Evolutionary conservation across 2,797 vertebrate genomes (phyloP), one percentile per base, ranked within the genome.

Genomic region (Neopelma chrysocephalum): DNA sequence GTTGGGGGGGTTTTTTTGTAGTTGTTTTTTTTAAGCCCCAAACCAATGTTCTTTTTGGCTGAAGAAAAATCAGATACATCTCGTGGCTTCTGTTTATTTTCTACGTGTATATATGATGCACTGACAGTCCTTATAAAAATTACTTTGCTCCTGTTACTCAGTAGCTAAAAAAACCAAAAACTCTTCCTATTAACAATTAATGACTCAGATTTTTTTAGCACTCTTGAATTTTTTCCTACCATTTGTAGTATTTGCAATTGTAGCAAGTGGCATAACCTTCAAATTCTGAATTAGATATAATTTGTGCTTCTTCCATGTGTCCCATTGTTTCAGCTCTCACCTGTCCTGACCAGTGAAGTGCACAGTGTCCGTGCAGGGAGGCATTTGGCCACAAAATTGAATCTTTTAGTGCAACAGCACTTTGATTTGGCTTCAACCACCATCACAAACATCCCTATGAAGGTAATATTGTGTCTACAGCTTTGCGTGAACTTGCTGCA

Each of bases 381-480:
- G 32, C 99, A 99, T 96, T 97, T 99, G 82, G 98, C 99, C 90
- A 98, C 99, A 77, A 99, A 99, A 96, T 98, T 99, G 83, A 99
- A 99, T 95, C 98, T 99, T 96, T 97, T 99, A 94, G 99, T 99
- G 53, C 99, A 99, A 93, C 99, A 99, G 43, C 99, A 99, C 98
- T 99, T 99, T 76, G 99, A 99, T 98, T 97, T 99, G 98, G 99
- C 99, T 81, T 99, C 99, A 87, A 99, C 99, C 95, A 99, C 99
- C 57, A 99, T 99, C 96, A 99, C 99, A 42, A 99, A 99, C 98
- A 99, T 99, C 97, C 99, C 99, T 27, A 99, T 99, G 99, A 99
- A 99, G 99, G 99, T 99, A 98, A 96, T 94, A 7, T 4, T 40
- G 72, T 91, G 75, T 61, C 60, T 70, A 4, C 53, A 83, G 53